phyloP scores from a whole-genome alignment of 2,888 invertebrate genomes.

The Heliothis peltigera region DNA sequence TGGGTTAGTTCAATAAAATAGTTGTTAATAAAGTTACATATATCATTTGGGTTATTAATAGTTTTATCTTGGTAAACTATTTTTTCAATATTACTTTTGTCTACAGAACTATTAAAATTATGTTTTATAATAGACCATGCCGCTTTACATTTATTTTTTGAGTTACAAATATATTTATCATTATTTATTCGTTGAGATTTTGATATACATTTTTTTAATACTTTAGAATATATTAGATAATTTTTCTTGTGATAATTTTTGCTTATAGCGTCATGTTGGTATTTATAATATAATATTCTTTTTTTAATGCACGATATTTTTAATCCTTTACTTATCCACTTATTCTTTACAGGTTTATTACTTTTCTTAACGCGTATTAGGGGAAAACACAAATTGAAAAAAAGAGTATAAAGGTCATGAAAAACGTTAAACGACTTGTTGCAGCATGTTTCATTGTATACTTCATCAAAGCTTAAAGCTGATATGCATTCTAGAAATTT shows the following conservation, averaged over 20 bases:
- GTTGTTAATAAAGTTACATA: background rate
- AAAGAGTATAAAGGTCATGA: background rate
- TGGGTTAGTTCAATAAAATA: background rate
- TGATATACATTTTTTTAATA: background rate
- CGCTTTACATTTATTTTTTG: constrained; percentile 2
- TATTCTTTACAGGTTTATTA: background rate
- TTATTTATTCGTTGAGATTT: background rate
- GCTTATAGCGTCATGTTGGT: background rate
- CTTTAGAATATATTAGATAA: background rate
- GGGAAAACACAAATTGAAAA: background rate
- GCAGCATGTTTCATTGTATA: background rate
- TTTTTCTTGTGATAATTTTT: background rate
- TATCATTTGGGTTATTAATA: background rate
- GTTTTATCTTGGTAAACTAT: background rate
- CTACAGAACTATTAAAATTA: background rate
- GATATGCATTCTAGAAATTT: background rate
- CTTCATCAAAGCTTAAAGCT: background rate
- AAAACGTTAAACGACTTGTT: background rate
- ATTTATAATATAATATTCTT: background rate
- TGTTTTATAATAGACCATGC: background rate
- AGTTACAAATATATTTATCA: background rate
- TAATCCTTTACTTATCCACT: background rate
- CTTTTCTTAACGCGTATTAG: background rate
- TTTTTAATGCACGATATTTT: background rate
- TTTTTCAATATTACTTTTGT: background rate